These are phyloP conservation scores for Channa striata DNA, from an alignment of 2,797 vertebrate species.

Conservation along the genomic window DNA sequence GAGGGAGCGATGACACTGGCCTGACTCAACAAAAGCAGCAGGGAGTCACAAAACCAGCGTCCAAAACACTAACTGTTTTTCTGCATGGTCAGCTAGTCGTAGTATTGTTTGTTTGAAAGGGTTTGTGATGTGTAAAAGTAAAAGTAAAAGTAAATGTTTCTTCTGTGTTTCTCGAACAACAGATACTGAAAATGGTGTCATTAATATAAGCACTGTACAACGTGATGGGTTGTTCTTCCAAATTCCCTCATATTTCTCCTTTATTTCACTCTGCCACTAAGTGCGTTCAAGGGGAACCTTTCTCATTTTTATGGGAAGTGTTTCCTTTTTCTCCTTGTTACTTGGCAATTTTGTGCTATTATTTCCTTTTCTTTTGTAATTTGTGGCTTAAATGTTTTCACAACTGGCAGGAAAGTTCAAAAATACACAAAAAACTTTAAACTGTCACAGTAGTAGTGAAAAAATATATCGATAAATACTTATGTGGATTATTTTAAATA, in stretches of 20 bases:
- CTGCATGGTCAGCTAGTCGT: slow-evolving; percentile 1
- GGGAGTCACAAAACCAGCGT: neutral
- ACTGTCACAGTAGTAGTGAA: neutral
- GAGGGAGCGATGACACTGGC: slow-evolving; percentile 33
- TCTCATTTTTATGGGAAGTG: slow-evolving; percentile 10
- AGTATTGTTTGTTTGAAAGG: neutral
- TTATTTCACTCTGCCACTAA: neutral
- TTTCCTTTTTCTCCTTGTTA: neutral
- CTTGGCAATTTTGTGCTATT: slow-evolving; percentile 23
- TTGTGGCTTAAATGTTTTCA: slow-evolving; percentile 9
- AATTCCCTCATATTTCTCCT: neutral
- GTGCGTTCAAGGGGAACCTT: slow-evolving; percentile 7
- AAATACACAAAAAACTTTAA: slow-evolving; percentile 19
- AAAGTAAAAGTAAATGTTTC: too few species aligned
- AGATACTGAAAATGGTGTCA: neutral
- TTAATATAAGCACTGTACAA: neutral
- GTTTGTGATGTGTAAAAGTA: neutral
- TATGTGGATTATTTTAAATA: neutral
- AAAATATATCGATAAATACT: neutral
- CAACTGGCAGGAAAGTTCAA: neutral
- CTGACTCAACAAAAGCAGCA: slow-evolving; percentile 30
- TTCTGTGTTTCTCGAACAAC: neutral
- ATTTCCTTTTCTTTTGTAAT: slow-evolving; percentile 1
- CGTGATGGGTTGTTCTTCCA: neutral
- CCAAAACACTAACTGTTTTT: neutral